phyloP scores from a whole-genome alignment of 1,140 invertebrate species.

The Cotesia vestalis region DNA sequence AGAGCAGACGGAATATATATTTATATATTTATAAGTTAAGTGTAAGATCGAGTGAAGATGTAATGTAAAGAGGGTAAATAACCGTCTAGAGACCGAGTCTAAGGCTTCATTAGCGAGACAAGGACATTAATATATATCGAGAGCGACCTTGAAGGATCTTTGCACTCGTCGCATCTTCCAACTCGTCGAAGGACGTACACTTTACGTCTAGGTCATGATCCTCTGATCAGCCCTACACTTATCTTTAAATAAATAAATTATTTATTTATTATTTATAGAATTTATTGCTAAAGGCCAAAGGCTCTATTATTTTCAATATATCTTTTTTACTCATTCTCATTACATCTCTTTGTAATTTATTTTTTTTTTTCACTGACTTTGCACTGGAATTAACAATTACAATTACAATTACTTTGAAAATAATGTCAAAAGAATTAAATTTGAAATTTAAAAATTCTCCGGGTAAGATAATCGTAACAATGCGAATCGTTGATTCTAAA shows the following conservation, averaged over 20 bases:
- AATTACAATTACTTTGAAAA: too few species aligned
- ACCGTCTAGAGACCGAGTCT: not conserved
- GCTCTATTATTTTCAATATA: too few species aligned
- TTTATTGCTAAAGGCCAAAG: too few species aligned
- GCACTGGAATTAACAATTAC: too few species aligned
- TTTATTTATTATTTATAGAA: not conserved
- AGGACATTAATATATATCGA: not conserved
- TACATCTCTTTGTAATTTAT: too few species aligned
- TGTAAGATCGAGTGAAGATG: not conserved
- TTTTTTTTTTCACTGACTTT: too few species aligned
- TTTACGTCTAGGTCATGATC: slow-evolving; percentile 12
- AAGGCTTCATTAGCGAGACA: slow-evolving; percentile 15
- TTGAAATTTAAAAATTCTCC: too few species aligned
- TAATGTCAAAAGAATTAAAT: too few species aligned
- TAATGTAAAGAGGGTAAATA: not conserved
- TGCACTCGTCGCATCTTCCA: slow-evolving; percentile 17
- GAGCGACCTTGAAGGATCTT: slow-evolving; percentile 12
- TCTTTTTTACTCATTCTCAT: too few species aligned
- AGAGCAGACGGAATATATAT: too few species aligned
- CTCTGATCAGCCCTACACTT: not conserved
- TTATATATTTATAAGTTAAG: not conserved
- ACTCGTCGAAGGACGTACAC: slow-evolving; percentile 12
- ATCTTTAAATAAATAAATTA: not conserved
- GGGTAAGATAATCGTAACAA: too few species aligned
- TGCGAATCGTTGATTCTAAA: too few species aligned